Evolutionary conservation across 2,888 invertebrate genomes (phyloP).

Genomic region (Bedellia somnulentella): DNA sequence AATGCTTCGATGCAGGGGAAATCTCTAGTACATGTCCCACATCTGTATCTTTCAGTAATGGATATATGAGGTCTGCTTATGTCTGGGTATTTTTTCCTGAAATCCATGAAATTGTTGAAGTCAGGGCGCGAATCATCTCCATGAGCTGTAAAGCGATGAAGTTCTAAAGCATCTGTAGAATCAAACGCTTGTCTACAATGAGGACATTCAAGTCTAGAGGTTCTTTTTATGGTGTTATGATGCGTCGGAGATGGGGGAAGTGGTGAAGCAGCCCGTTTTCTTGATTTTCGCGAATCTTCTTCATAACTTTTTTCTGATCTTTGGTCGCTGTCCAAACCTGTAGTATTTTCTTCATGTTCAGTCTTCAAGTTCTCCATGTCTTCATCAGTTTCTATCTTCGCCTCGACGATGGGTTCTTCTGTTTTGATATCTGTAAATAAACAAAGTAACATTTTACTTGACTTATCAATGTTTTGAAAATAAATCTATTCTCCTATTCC

Average conservation of each 20-base stretch:
- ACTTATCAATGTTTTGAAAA: slow-evolving; percentile 49
- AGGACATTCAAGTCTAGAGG: slow-evolving; percentile 64
- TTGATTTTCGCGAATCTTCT: slow-evolving; percentile 30
- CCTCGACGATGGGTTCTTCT: slow-evolving; percentile 46
- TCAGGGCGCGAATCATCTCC: slow-evolving; percentile 62
- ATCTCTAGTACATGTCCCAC: slow-evolving; percentile 70
- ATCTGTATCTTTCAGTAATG: slow-evolving; percentile 65
- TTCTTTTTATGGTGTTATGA: slow-evolving; percentile 29
- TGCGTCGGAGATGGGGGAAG: slow-evolving; percentile 31
- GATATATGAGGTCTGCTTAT: slow-evolving; percentile 71
- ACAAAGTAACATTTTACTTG: slow-evolving; percentile 32
- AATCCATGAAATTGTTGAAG: slow-evolving; percentile 78
- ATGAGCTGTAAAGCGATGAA: slow-evolving; percentile 69
- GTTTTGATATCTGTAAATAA: slow-evolving; percentile 57
- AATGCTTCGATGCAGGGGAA: slow-evolving; percentile 71
- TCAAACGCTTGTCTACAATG: slow-evolving; percentile 75
- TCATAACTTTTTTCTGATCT: slow-evolving; percentile 59
- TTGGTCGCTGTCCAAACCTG: slow-evolving; percentile 58
- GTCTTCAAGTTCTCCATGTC: slow-evolving; percentile 33
- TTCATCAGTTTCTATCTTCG: slow-evolving; percentile 37
- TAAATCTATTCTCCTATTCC: slow-evolving; percentile 50
- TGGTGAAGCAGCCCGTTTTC: slow-evolving; percentile 41
- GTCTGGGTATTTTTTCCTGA: slow-evolving; percentile 78
- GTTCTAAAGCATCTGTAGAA: slow-evolving; percentile 70
- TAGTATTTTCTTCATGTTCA: slow-evolving; percentile 32